Evolutionary conservation across 2,888 invertebrate genomes (phyloP), one percentile per base, ranked within the genome.

Genomic region (Pollenia angustigena): DNA sequence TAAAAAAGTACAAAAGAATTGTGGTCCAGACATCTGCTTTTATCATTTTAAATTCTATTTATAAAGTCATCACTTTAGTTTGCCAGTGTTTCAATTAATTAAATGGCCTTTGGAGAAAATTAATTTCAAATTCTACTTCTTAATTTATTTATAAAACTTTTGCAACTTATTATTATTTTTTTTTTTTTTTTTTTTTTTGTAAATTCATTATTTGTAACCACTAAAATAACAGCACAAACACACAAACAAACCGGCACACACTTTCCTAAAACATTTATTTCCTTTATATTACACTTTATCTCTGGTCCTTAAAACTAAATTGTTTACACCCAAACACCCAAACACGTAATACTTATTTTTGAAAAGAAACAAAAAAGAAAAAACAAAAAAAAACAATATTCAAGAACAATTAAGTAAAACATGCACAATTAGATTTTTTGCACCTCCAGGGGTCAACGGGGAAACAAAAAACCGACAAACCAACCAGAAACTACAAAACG

Each of bases 381-480:
- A n/a, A n/a, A n/a, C n/a, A n/a, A 76, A 54, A 66, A 16, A 48
- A 42, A 80, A 44, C 44, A 69, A 71, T 71, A 83, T 82, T 79
- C 78, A 86, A 83, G 80, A 86, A 83, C 86, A 86, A 86, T 86
- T 86, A 86, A 86, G 80, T 80, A 52, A 71, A 83, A 83, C 86
- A 86, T 83, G 86, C 75, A 86, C 83, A 86, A 86, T 86, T 86
- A 86, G 76, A 83, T 86, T 83, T 86, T 71, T 64, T 75, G 64
- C 69, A 75, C 83, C 80, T 66, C 71, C 60, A 76, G 83, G 83
- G 78, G 48, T 83, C 71, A 64, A 23, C 23, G 23, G 50, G 54
- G 78, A 18, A 79, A 44, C 46, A 69, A 82, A 54, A 52, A 82
- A 79, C 60, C 66, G 58, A 64, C 58, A 74, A 44, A 74, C 44